Base-by-base conservation (phyloP, 35 echinoderm and acorn worm species). In the Lytechinus pictus region DNA sequence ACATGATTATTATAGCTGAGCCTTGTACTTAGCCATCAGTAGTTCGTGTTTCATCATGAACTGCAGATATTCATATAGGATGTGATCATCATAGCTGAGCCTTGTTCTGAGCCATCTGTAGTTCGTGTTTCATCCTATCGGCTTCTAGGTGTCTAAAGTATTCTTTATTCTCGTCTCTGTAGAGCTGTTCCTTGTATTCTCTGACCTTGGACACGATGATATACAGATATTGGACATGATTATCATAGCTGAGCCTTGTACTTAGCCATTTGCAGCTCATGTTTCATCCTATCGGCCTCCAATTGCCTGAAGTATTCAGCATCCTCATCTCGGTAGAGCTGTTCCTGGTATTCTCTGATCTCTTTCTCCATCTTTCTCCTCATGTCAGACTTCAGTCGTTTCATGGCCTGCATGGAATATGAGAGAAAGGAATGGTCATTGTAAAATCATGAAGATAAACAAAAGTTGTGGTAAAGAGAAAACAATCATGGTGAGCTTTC, bases 291-390 rank as follows among this genome's bases (percentile, higher is more conserved):
- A 14, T 99, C 98, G 0, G 98, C 98, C 86, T 99, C 98, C 6
- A 99, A 29, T 61, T 97, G 95, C 52, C 98, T 55, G 97, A 97
- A 99, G 94, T 99, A 97, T 24, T 95, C 96, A 1, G 96, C 53
- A 94, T 99, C 98, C 57, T 99, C 98, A 55, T 99, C 98, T 21
- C 90, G 94, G 93, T 97, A 97, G 28, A 99, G 57, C 86, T 97
- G 95, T 27, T 99, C 97, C 52, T 99, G 98, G 54, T 96, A 97
- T 53, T 96, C 98, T 21, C 96, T 91, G 52, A 99, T 97, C 89
- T 99, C 98, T 19, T 61, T 94, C 94, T 99, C 98, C 98, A 99
- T 99, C 95, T 97, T 99, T 33, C 57, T 88, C 66, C 98, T 94
- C 96, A 99, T 95, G 33, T 95, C 95, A 53, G 93, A 91, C 95